These are phyloP conservation scores for Halcyon chelicuti DNA, from an alignment of 2,797 vertebrate species.

Conservation along the genomic window DNA sequence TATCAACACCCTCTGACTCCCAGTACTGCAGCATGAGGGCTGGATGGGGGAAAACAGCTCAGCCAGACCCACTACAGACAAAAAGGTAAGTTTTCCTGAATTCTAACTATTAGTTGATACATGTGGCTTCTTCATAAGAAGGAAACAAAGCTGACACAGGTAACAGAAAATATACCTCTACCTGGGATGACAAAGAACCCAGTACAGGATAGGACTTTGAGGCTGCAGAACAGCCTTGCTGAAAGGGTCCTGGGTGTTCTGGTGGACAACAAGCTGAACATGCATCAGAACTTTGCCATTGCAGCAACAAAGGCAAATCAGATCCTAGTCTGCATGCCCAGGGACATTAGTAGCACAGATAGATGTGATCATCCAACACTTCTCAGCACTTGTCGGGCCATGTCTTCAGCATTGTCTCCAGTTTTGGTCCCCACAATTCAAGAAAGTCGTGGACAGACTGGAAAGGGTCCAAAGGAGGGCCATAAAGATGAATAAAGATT, in stretches of 20 bases:
- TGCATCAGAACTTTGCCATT: not conserved
- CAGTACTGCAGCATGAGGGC: too few species aligned
- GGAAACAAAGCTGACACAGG: not conserved
- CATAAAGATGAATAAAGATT: not conserved
- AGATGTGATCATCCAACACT: not conserved
- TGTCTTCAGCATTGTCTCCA: not conserved
- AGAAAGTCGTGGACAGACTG: rapidly evolving
- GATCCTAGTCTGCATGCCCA: not conserved
- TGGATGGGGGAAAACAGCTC: too few species aligned
- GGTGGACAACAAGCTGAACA: not conserved
- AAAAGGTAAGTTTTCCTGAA: not conserved
- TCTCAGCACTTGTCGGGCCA: not conserved
- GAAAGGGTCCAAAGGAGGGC: not conserved
- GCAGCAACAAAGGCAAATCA: not conserved
- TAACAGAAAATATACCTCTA: not conserved
- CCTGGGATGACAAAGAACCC: not conserved
- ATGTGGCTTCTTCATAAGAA: not conserved
- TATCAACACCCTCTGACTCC: too few species aligned
- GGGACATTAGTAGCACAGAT: not conserved
- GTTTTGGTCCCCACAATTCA: not conserved
- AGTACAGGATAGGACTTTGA: not conserved
- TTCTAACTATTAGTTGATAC: not conserved
- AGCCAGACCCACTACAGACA: too few species aligned
- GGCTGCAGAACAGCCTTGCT: not conserved
- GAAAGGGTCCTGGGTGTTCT: not conserved